Percentiles rank a stretch among this genome's conserved stretches.
Conservation (phyloP, 2,888 invertebrate genomes). For the Drosophila diplacantha region DNA sequence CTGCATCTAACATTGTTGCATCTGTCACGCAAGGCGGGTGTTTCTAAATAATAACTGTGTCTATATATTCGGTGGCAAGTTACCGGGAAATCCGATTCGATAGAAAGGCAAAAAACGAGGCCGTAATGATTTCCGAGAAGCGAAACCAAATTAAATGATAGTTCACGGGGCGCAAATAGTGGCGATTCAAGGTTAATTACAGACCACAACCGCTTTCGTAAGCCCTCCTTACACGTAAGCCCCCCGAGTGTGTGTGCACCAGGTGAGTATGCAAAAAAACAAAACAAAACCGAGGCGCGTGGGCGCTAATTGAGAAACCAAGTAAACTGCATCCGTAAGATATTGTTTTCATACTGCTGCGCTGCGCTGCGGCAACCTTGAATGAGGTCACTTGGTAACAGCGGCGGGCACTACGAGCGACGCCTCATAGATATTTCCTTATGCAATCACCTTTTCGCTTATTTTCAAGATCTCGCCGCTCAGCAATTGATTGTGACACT, state of each 20-base stretch:
- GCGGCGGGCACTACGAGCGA: constrained; percentile 3
- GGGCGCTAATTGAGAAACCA: constrained; percentile 40
- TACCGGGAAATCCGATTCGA: constrained; percentile 25
- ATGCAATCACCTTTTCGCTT: constrained; percentile 64
- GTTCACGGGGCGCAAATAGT: constrained; percentile 25
- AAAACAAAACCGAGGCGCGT: constrained; percentile 16
- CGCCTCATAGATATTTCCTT: constrained; percentile 38
- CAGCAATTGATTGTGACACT: constrained; percentile 65
- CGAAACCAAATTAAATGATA: constrained; percentile 36
- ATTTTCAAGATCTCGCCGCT: constrained; percentile 27
- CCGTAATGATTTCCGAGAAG: constrained; percentile 34
- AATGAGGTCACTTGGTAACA: constrained; percentile 57
- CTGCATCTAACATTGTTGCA: constrained; percentile 27
- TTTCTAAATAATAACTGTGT: constrained; percentile 6
- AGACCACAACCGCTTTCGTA: constrained; percentile 21
- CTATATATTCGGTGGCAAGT: not conserved
- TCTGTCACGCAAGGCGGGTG: constrained; percentile 30
- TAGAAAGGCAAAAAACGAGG: constrained; percentile 3
- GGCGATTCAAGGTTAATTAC: constrained; percentile 35
- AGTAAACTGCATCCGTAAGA: constrained; percentile 30
- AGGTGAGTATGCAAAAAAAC: constrained; percentile 20
- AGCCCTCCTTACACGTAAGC: constrained; percentile 20
- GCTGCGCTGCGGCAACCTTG: constrained; percentile 50
- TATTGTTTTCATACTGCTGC: constrained; percentile 8
- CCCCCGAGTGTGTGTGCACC: not conserved